Percentiles rank a stretch among this genome's conserved stretches.
Conservation (phyloP, 2,113 vertebrate species). For the Delphinapterus leucas region DNA sequence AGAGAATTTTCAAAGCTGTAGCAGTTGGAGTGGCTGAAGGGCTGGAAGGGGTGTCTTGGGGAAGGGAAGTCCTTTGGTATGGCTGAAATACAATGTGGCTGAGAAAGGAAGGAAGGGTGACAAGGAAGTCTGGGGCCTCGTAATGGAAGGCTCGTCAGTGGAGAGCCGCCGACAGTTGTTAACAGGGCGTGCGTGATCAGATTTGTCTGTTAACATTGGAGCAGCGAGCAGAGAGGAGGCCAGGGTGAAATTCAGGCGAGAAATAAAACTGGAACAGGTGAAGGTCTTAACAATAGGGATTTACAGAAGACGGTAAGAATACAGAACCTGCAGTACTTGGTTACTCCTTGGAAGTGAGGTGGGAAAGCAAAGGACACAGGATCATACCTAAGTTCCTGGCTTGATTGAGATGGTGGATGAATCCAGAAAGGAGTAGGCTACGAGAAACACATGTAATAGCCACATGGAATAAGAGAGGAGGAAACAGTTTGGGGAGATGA, state of each 20-base stretch:
- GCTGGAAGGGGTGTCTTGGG: background rate
- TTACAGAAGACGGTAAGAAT: background rate
- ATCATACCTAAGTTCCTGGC: background rate
- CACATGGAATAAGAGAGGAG: background rate
- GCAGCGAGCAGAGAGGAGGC: background rate
- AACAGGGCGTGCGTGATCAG: background rate
- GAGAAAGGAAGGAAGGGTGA: background rate
- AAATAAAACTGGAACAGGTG: background rate
- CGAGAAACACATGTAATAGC: background rate
- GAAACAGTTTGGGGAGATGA: background rate
- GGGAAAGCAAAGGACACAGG: background rate
- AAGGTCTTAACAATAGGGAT: background rate
- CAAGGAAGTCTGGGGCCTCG: background rate
- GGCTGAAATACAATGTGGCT: background rate
- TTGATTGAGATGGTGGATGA: background rate
- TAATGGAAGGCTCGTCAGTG: background rate
- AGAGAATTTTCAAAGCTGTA: background rate
- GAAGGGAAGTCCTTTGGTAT: background rate
- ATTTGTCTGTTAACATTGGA: background rate
- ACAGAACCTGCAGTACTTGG: background rate
- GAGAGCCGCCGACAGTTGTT: background rate
- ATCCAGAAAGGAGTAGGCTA: background rate
- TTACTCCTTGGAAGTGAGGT: background rate
- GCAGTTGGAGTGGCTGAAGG: background rate
- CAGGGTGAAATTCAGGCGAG: background rate